phyloP scores from a whole-genome alignment of 2,888 invertebrate genomes.

The Lamellibrachia satsuma region DNA sequence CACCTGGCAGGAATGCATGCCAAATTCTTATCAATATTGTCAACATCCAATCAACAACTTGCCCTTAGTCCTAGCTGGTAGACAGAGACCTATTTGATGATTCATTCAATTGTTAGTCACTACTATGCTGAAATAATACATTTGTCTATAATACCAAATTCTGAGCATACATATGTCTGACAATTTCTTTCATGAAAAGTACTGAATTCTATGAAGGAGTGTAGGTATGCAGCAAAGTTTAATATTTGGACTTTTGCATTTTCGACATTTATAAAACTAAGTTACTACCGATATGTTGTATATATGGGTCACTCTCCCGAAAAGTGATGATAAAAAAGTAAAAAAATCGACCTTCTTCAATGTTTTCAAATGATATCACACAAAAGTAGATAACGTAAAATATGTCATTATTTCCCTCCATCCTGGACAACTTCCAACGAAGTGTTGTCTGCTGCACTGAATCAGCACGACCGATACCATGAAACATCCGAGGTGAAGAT shows the following conservation, averaged over 20 bases:
- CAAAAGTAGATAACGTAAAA: too few relatives aligned
- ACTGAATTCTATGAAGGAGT: neutral
- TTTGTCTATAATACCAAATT: neutral
- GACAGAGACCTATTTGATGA: neutral
- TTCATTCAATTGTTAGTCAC: neutral
- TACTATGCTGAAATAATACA: neutral
- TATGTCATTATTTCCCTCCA: too few relatives aligned
- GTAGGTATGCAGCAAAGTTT: neutral
- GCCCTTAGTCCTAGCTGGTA: neutral
- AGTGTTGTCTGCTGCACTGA: too few relatives aligned
- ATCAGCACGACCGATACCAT: too few relatives aligned
- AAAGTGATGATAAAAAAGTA: accelerated
- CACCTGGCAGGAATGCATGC: neutral
- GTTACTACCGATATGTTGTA: neutral
- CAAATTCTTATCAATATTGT: neutral
- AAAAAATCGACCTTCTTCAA: too few relatives aligned
- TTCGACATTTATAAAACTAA: too few relatives aligned
- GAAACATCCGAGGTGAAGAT: too few relatives aligned
- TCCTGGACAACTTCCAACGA: too few relatives aligned
- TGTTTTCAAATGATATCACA: too few relatives aligned
- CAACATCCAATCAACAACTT: neutral
- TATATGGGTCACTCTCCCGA: too few relatives aligned
- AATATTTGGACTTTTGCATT: neutral
- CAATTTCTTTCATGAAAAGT: neutral
- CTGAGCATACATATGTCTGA: neutral